Percentiles rank a stretch among this genome's conserved stretches.
phyloP scores from a whole-genome alignment of 2,113 vertebrate genomes.

The Brachyistius frenatus region DNA sequence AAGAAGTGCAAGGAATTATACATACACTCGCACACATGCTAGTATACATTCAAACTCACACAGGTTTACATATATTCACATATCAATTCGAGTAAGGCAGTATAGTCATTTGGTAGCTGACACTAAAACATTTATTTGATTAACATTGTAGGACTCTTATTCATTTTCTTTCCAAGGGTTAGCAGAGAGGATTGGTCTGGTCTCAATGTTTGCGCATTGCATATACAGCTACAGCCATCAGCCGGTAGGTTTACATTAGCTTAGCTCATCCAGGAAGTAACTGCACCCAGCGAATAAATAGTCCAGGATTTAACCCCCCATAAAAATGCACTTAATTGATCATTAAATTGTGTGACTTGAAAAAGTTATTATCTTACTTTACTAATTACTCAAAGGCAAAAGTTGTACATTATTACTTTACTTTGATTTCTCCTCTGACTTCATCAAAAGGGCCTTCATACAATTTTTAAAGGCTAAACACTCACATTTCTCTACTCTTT shows the following conservation, averaged over 20 bases:
- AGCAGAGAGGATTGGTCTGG: background rate
- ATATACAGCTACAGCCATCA: slow-evolving; percentile 3
- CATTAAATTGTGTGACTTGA: background rate
- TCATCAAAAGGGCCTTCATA: background rate
- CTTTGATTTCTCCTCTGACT: background rate
- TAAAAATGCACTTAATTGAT: no score
- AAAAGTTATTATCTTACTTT: background rate
- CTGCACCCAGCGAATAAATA: background rate
- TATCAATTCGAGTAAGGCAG: slow-evolving; percentile 46
- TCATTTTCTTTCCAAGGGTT: background rate
- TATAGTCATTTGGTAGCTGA: slow-evolving; percentile 27
- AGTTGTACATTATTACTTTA: background rate
- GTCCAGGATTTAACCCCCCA: background rate
- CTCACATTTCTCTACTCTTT: background rate
- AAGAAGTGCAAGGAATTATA: slow-evolving; percentile 38
- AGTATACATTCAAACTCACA: slow-evolving; percentile 43
- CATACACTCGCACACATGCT: slow-evolving; percentile 8
- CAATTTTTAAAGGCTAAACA: background rate
- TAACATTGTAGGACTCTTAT: background rate
- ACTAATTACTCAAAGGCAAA: background rate
- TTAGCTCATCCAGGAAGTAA: slow-evolving; percentile 1
- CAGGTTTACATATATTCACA: slow-evolving; percentile 61
- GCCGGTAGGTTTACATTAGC: slow-evolving; percentile 7
- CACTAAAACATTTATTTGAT: slow-evolving; percentile 6
- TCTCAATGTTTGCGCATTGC: background rate